Base-by-base conservation (phyloP, 2,888 invertebrate genomes). In the Tridacna crocea region DNA sequence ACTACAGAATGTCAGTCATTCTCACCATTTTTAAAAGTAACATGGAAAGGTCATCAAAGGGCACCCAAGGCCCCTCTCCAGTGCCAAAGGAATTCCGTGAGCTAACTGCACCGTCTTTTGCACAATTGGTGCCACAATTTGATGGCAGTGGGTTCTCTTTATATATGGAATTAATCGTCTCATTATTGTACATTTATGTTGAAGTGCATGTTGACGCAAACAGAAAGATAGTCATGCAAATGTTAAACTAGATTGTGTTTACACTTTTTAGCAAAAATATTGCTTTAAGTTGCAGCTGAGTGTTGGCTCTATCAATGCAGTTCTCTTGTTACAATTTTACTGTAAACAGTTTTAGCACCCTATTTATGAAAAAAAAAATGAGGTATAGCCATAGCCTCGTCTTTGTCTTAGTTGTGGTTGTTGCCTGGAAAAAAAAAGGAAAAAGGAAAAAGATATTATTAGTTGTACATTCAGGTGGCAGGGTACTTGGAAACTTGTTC, bases 1-100 rank as follows among this genome's bases (percentile, higher is more conserved):
- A 92, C 80, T 92, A 90, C 76, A 83, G 90, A 36, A 88, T 92
- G 19, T 87, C 90, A 0, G 90, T 91, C 86, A 90, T 92, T 63
- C 83, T 92, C 51, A 88, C 89, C 13, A 81, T 90, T 77, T 92
- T 91, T 84, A 92, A 91, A 85, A 75, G 78, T 78, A 87, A 90
- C 83, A 86, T 92, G 36, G 66, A 47, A 24, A 51, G 22, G 10
- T 27, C 63, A 22, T 47, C 65, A 27, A 63, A 75, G 61, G 60
- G 36, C 24, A 48, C 66, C n/a, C 48, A 51, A 24, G 51, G 51
- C 47, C 48, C 51, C 4, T 46, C 70, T 4, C 19, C 51, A 13
- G 51, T n/a, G 0, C 24, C 26, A 1, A n/a, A 51, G 70, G 63
- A 75, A n/a, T 51, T 65, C 27, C 63, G 75, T 75, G 75, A 75